Percentiles rank a stretch among this genome's conserved stretches.
Conservation (phyloP, 2,113 vertebrate species). For the Puntigrus tetrazona region DNA sequence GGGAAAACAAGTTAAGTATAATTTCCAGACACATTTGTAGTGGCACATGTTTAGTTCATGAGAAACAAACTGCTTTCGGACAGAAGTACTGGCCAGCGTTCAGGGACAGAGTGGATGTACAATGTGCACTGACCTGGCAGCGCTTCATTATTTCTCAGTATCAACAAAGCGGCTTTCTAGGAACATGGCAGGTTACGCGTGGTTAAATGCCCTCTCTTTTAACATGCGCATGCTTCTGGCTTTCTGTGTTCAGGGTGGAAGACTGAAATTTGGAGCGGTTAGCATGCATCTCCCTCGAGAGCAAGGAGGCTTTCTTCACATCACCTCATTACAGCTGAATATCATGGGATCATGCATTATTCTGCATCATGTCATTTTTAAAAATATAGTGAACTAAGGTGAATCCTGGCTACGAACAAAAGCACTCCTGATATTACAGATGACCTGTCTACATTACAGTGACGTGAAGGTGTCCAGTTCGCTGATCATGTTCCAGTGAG, state of each 20-base stretch:
- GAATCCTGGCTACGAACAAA: background rate
- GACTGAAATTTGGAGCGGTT: background rate
- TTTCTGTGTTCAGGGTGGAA: background rate
- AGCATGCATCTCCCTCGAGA: background rate
- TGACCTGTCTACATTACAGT: background rate
- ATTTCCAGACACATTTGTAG: background rate
- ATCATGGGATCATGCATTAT: background rate
- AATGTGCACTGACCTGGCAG: slow-evolving; percentile 18
- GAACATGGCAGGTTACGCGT: slow-evolving; percentile 1
- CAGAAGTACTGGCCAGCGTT: background rate
- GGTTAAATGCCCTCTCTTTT: background rate
- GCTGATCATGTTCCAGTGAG: background rate
- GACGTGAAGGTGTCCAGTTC: background rate
- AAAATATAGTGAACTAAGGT: background rate
- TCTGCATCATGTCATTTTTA: background rate
- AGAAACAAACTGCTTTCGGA: slow-evolving; percentile 8
- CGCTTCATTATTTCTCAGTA: slow-evolving; percentile 27
- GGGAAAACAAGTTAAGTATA: background rate
- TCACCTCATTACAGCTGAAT: background rate
- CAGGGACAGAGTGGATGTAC: background rate
- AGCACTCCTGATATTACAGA: background rate
- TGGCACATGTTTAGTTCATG: background rate
- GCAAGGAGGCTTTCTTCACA: background rate
- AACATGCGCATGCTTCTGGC: background rate
- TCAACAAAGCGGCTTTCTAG: slow-evolving; percentile 3